Evolutionary conservation across 2,888 invertebrate species (phyloP).

Genomic region (Oxyteleia sp.): DNA sequence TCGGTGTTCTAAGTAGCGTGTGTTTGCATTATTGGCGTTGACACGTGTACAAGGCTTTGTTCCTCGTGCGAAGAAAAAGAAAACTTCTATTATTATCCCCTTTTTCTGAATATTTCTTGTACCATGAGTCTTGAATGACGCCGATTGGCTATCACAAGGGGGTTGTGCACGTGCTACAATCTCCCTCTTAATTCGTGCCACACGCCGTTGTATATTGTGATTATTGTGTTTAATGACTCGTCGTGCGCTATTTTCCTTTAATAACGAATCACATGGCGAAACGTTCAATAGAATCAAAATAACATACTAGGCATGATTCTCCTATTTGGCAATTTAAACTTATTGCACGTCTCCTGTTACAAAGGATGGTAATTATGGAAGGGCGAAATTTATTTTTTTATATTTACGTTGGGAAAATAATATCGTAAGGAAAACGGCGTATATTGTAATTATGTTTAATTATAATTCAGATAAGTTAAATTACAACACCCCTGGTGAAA

Average conservation of each 20-base stretch:
- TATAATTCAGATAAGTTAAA: no score
- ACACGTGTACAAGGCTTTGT: constrained; percentile 71
- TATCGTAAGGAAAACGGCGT: no score
- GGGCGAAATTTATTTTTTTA: no score
- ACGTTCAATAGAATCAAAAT: constrained; percentile 58
- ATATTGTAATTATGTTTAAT: no score
- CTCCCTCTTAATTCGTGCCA: constrained; percentile 77
- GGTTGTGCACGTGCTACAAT: constrained; percentile 78
- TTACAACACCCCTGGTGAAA: no score
- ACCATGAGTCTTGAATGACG: constrained; percentile 67
- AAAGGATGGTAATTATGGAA: constrained; percentile 3
- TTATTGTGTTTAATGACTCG: constrained; percentile 77
- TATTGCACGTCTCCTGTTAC: constrained; percentile 14
- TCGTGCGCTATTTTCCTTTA: constrained; percentile 67
- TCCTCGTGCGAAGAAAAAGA: constrained; percentile 65
- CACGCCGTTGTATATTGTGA: constrained; percentile 78
- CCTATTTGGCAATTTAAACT: constrained; percentile 28
- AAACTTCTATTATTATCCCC: constrained; percentile 68
- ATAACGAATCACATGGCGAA: constrained; percentile 63
- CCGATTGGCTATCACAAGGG: constrained; percentile 79
- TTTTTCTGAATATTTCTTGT: constrained; percentile 58
- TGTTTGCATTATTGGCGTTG: constrained; percentile 63
- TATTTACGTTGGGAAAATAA: no score
- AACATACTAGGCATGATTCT: constrained; percentile 44
- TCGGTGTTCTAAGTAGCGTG: constrained; percentile 9